Evolutionary conservation across 2,888 invertebrate species (phyloP).

Genomic region (Anodontia alba): DNA sequence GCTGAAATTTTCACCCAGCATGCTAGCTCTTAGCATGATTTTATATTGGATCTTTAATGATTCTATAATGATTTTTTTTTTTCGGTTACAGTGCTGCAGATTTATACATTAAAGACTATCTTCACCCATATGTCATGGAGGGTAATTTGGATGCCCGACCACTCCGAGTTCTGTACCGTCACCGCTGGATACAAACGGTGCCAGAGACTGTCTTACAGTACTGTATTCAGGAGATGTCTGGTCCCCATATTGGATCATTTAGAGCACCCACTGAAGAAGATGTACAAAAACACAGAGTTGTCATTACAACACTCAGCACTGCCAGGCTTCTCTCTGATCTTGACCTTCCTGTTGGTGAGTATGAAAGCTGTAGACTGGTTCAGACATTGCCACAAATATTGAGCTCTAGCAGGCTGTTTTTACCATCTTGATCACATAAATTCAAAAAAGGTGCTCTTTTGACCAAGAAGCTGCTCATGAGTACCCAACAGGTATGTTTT

Average conservation of each 20-base stretch:
- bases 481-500: too few relatives aligned
- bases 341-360: constrained; percentile 88
- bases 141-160: constrained; percentile 90
- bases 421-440: too few relatives aligned
- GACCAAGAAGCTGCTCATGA: too few relatives aligned
- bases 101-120: constrained; percentile 93
- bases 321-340: constrained; percentile 91
- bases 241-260: constrained; percentile 73
- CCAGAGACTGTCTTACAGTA: constrained; percentile 90
- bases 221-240: constrained; percentile 88
- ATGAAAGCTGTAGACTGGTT: not conserved
- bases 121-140: constrained; percentile 90
- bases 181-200: constrained; percentile 92
- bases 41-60: too few relatives aligned
- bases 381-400: too few relatives aligned
- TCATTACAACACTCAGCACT: constrained; percentile 92
- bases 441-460: too few relatives aligned
- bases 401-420: not conserved
- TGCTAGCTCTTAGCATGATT: too few relatives aligned
- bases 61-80: too few relatives aligned
- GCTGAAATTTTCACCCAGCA: too few relatives aligned
- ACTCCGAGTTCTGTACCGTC: constrained; percentile 92
- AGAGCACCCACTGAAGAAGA: constrained; percentile 90
- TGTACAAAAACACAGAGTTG: constrained; percentile 89
- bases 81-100: constrained; percentile 89